phyloP scores from a whole-genome alignment of 2,113 vertebrate genomes.

The Bos javanicus region DNA sequence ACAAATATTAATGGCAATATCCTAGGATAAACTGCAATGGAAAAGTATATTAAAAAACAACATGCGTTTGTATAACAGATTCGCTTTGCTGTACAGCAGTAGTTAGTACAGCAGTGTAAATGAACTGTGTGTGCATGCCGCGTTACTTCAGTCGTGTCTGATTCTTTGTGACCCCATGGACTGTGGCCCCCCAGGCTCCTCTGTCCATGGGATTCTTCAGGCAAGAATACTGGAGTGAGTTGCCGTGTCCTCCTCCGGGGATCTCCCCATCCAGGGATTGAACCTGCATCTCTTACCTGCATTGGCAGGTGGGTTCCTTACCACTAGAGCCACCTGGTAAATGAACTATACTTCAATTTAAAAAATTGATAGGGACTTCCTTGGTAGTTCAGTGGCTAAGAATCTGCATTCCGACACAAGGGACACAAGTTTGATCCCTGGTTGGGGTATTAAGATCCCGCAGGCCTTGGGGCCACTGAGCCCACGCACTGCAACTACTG shows the following conservation, averaged over 20 bases:
- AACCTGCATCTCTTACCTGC: not conserved
- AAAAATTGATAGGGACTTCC: not conserved
- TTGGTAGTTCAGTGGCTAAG: not conserved
- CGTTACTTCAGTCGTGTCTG: rapidly evolving
- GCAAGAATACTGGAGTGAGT: not conserved
- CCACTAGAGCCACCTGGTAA: not conserved
- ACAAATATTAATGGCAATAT: not conserved
- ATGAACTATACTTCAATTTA: not conserved
- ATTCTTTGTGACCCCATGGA: not conserved
- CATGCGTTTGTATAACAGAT: not conserved
- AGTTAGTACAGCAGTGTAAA: not conserved
- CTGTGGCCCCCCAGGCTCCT: not conserved
- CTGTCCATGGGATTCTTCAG: not conserved
- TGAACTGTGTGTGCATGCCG: not conserved
- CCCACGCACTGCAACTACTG: rapidly evolving
- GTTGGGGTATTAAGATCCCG: not conserved
- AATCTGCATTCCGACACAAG: not conserved
- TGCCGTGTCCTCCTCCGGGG: not conserved
- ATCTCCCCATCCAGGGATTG: not conserved
- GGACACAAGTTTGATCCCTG: not conserved
- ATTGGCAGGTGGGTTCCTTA: not conserved
- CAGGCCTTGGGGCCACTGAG: not conserved
- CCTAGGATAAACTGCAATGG: not conserved
- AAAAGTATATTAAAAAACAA: not conserved
- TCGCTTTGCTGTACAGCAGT: not conserved